Conservation (phyloP, 2,797 vertebrate genomes). For the Tolypeutes matacus region DNA sequence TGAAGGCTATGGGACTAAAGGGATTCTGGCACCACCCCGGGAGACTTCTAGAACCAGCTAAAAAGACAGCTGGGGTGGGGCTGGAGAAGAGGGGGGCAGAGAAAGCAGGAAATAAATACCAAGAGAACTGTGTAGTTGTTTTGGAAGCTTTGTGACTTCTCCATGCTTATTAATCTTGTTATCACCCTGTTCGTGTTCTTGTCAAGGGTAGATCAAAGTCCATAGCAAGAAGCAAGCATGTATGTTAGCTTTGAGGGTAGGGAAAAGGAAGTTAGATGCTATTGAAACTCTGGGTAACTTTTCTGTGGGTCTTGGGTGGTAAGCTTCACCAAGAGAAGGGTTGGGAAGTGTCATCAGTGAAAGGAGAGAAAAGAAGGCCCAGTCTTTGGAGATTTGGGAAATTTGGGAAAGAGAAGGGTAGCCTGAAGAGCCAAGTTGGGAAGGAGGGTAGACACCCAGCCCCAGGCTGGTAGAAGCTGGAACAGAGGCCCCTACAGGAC, state of each 20-base stretch:
- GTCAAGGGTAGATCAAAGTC: neutral
- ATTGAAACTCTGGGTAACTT: neutral
- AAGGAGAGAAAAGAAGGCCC: neutral
- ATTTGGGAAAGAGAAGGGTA: neutral
- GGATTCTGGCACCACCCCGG: neutral
- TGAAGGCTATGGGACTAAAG: neutral
- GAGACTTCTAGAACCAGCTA: conserved; percentile 3
- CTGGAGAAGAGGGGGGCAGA: too few species aligned
- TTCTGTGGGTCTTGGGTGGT: neutral
- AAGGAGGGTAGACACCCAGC: neutral
- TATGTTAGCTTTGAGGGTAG: neutral
- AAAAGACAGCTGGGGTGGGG: neutral
- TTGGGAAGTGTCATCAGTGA: neutral
- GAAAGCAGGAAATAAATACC: conserved; percentile 54
- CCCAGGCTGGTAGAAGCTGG: neutral
- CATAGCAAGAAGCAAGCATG: neutral
- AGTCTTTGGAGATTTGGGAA: neutral
- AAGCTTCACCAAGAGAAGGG: neutral
- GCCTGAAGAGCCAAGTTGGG: neutral
- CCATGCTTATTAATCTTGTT: neutral
- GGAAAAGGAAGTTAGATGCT: neutral
- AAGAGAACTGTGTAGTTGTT: neutral
- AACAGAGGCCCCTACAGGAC: too few species aligned
- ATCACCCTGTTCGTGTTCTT: neutral
- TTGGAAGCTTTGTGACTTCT: neutral